Evolutionary conservation across 2,888 invertebrate genomes (phyloP).

Genomic region (Aethes cnicana): DNA sequence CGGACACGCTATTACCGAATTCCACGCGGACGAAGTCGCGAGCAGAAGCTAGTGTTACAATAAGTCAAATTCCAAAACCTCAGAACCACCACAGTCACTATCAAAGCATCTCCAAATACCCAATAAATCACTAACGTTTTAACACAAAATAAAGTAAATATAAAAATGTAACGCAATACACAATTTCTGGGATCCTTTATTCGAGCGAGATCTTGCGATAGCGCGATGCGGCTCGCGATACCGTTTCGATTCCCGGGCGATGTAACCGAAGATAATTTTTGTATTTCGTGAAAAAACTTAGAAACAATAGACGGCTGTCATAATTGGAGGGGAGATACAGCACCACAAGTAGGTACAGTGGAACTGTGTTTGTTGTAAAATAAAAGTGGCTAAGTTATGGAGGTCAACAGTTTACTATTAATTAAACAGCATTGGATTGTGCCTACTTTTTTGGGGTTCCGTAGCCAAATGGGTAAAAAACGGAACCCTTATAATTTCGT

Average conservation of each 20-base stretch:
- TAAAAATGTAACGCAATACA: conserved; percentile 16
- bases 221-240: conserved; percentile 63
- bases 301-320: conserved; percentile 50
- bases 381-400: no score
- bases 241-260: conserved; percentile 69
- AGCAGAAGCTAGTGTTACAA: not conserved
- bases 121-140: conserved; percentile 29
- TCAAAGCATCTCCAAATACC: conserved; percentile 20
- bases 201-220: conserved; percentile 52
- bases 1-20: no score
- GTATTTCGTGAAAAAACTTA: conserved; percentile 59
- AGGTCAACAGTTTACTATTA: no score
- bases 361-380: no score
- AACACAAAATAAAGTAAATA: conserved; percentile 32
- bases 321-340: conserved; percentile 22
- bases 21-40: no score
- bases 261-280: conserved; percentile 60
- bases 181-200: conserved; percentile 28
- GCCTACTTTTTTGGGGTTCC: no score
- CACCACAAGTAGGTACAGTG: no score
- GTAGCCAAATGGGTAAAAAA: no score
- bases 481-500: no score
- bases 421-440: no score
- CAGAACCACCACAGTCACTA: not conserved
- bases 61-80: conserved; percentile 2